phyloP scores from a whole-genome alignment of 30 jellyfish, hydroid and myxozoan genomes.

The Aurelia sp. region DNA sequence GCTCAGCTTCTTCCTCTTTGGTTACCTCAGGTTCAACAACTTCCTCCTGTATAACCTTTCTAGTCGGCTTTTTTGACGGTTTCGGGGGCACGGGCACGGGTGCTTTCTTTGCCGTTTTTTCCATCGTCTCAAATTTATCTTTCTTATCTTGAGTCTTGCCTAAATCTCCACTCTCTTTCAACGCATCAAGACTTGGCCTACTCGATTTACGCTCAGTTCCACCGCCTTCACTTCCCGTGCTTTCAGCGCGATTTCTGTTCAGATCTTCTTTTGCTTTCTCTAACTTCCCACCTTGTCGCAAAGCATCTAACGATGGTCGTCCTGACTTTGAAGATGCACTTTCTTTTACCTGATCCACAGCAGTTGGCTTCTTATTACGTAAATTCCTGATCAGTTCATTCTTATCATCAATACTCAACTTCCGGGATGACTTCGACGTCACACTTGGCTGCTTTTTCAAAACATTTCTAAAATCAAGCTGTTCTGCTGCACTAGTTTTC shows the following conservation, averaged over 20 bases:
- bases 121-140: constrained; percentile 40
- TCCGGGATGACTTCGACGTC: constrained; percentile 24
- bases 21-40: constrained; percentile 20
- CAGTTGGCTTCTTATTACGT: constrained; percentile 27
- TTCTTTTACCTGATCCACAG: background rate
- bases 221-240: constrained; percentile 47
- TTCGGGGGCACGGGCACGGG: constrained; percentile 77
- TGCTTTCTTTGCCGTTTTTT: constrained; percentile 10
- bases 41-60: background rate
- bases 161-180: constrained; percentile 72
- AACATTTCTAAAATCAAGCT: constrained; percentile 88
- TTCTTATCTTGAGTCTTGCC: constrained; percentile 51
- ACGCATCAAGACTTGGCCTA: constrained; percentile 66
- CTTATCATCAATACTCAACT: constrained; percentile 41
- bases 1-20: constrained; percentile 10
- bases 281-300: constrained; percentile 48
- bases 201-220: constrained; percentile 39
- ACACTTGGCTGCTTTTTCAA: constrained; percentile 75
- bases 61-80: constrained; percentile 37
- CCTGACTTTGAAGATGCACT: constrained; percentile 37
- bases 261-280: constrained; percentile 53
- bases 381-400: constrained; percentile 39
- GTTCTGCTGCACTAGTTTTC: constrained; percentile 77
- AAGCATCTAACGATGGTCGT: constrained; percentile 51
- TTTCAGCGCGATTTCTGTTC: constrained; percentile 37